phyloP scores from a whole-genome alignment of 1,140 invertebrate species.

The Varroa destructor region DNA sequence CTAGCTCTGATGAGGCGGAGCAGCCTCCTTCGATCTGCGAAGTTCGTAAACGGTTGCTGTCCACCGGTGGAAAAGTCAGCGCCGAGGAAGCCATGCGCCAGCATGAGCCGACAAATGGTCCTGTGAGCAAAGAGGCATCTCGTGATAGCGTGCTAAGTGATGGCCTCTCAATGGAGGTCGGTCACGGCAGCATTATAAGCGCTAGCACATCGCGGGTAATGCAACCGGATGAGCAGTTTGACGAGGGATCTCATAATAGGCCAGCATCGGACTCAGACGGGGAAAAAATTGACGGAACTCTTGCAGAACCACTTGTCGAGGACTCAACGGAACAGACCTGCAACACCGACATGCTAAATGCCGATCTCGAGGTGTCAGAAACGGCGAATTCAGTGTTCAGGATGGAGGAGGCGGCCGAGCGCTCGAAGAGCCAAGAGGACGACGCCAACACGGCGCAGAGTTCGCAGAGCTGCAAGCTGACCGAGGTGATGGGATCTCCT shows the following conservation, averaged over 20 bases:
- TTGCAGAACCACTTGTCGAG: not conserved
- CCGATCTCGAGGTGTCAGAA: constrained; percentile 23
- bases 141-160: constrained; percentile 3
- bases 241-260: not conserved
- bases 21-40: not conserved
- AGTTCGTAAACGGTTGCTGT: constrained; percentile 8
- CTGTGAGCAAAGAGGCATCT: not conserved
- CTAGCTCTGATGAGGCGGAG: constrained; percentile 3
- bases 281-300: not conserved
- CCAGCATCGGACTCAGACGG: constrained; percentile 1
- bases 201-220: constrained; percentile 17
- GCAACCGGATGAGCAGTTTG: constrained; percentile 21
- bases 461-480: constrained; percentile 26
- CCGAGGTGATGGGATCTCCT: constrained; percentile 15
- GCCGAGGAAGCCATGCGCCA: constrained; percentile 20
- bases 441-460: constrained; percentile 3
- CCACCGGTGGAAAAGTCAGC: constrained; percentile 24
- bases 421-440: constrained; percentile 26
- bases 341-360: constrained; percentile 21
- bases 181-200: constrained; percentile 11
- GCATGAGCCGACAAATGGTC: not conserved
- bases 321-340: constrained; percentile 23
- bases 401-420: constrained; percentile 20
- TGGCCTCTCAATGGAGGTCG: constrained; percentile 9
- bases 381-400: constrained; percentile 22